A percentile compares a stretch with the other conserved stretches of the same genome.
phyloP scores from a whole-genome alignment of 23 tunicate species.

The Trididemnum clinides region DNA sequence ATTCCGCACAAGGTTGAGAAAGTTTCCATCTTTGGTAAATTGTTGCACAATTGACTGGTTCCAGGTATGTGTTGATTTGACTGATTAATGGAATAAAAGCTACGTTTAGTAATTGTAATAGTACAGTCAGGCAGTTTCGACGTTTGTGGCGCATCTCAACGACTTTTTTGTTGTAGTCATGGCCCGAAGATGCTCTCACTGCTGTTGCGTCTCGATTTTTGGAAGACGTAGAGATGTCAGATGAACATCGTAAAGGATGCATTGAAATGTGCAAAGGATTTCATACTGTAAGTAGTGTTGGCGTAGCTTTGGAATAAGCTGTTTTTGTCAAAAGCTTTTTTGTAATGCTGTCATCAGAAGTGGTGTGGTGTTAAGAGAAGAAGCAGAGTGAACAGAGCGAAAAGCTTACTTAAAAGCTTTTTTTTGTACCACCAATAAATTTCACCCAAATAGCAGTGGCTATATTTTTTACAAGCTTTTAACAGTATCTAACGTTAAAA shows the following conservation, averaged over 20 bases:
- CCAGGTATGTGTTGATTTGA: constrained; percentile 61
- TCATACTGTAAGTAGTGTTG: constrained; percentile 84
- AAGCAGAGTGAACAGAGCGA: no score
- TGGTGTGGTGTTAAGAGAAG: no score
- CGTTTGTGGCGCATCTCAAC: not conserved
- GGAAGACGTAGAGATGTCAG: constrained; percentile 97
- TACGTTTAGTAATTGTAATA: not conserved
- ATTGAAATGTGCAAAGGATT: constrained; percentile 91
- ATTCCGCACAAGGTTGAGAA: constrained; percentile 77
- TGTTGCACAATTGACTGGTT: constrained; percentile 99
- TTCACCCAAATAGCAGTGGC: no score
- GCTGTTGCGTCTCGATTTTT: constrained; percentile 91
- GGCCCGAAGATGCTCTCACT: constrained; percentile 98
- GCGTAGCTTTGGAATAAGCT: no score
- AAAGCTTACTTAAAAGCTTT: no score
- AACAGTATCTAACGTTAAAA: no score
- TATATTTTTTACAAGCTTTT: no score
- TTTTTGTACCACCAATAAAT: no score
- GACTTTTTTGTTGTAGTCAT: constrained; percentile 48
- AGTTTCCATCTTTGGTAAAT: constrained; percentile 95
- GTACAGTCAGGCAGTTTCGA: not conserved
- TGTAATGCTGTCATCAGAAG: no score
- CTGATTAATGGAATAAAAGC: not conserved
- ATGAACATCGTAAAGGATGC: constrained; percentile 70
- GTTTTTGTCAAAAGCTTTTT: no score